A percentile compares a stretch with the other conserved stretches of the same genome.
These are phyloP conservation scores for Papilio machaon DNA, from an alignment of 1,140 invertebrate species.

Conservation along the genomic window DNA sequence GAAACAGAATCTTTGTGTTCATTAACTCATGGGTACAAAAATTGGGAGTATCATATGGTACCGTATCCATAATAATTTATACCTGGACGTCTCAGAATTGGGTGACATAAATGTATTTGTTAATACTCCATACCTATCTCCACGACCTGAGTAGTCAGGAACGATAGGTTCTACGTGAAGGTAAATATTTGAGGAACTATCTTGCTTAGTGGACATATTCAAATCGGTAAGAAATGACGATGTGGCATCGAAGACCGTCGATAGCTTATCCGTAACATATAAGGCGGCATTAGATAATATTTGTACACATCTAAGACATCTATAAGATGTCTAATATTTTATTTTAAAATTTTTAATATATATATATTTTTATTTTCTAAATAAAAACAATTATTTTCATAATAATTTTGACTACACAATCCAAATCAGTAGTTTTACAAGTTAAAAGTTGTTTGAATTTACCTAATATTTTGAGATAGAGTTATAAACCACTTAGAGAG, in stretches of 20 bases:
- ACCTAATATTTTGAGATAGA: too few relatives aligned
- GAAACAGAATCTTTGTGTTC: too few relatives aligned
- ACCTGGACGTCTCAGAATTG: background rate
- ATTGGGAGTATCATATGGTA: background rate
- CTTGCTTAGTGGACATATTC: background rate
- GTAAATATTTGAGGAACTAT: conserved; percentile 5
- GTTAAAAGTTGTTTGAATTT: too few relatives aligned
- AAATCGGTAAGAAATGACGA: conserved; percentile 5
- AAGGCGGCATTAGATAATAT: background rate
- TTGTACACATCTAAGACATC: background rate
- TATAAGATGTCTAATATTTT: conserved; percentile 17
- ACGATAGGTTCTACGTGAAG: background rate
- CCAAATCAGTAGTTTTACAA: too few relatives aligned
- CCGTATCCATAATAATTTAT: background rate
- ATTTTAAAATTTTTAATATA: background rate
- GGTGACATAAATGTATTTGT: background rate
- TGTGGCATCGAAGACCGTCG: background rate
- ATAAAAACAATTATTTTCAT: too few relatives aligned
- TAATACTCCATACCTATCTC: background rate
- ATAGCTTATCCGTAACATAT: background rate
- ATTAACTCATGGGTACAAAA: background rate
- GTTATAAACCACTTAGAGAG: too few relatives aligned
- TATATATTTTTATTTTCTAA: too few relatives aligned
- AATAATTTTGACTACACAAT: too few relatives aligned
- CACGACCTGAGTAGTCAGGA: background rate